Percentiles rank a stretch among this genome's conserved stretches.
Evolutionary conservation across 2,888 invertebrate species (phyloP).

Genomic region (Hirtodrosophila trivittata): DNA sequence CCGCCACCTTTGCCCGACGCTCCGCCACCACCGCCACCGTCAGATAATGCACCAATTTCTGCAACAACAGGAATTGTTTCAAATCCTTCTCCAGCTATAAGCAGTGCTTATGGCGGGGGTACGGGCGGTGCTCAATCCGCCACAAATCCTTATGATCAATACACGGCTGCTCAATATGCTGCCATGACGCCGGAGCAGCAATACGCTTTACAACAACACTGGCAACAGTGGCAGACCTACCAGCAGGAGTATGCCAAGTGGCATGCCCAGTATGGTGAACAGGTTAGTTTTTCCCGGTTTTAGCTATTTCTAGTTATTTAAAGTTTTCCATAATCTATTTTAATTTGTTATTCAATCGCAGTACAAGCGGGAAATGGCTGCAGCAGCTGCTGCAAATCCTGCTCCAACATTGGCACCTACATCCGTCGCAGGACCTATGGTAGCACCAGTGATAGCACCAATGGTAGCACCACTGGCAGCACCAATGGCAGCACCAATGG

Average conservation of each 20-base stretch:
- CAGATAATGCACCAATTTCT: constrained; percentile 21
- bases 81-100: neutral
- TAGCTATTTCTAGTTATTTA: neutral
- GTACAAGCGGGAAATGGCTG: constrained; percentile 84
- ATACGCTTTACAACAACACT: constrained; percentile 83
- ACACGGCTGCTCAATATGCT: constrained; percentile 82
- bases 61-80: neutral
- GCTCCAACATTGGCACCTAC: neutral
- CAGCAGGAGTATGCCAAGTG: constrained; percentile 83
- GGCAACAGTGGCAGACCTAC: constrained; percentile 84
- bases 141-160: constrained; percentile 74
- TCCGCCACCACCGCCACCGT: constrained; percentile 67
- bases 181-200: constrained; percentile 83
- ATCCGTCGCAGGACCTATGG: constrained; percentile 3
- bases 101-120: constrained; percentile 1
- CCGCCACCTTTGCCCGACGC: constrained; percentile 72
- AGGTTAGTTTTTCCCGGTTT: too few species aligned
- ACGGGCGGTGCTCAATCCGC: constrained; percentile 13
- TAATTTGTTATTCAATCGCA: constrained; percentile 37
- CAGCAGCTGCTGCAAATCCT: constrained; percentile 60
- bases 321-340: neutral
- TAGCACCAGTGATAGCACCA: constrained; percentile 12
- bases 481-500: constrained; percentile 13
- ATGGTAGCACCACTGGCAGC: constrained; percentile 10
- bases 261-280: constrained; percentile 84